Percentiles rank a stretch among this genome's conserved stretches.
phyloP scores from a whole-genome alignment of 30 jellyfish, hydroid and myxozoan species.

The Calvadosia cruxmelitensis region DNA sequence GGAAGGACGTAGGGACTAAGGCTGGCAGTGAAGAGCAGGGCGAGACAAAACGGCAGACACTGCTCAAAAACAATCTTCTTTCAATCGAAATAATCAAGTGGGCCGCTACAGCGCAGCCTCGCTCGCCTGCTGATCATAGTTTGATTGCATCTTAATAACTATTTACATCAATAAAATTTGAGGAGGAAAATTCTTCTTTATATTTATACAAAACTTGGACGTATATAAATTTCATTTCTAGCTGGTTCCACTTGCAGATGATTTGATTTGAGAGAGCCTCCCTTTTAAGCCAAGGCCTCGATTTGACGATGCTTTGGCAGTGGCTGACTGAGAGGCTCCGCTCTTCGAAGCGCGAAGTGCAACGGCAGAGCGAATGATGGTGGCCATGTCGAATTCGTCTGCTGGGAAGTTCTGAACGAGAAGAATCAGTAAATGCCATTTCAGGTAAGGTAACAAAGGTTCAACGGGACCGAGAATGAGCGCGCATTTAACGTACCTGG shows the following conservation, averaged over 20 bases:
- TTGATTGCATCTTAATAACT: no score
- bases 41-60: no score
- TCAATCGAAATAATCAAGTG: no score
- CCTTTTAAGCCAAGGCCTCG: not conserved
- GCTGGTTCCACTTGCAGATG: not conserved
- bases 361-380: constrained; percentile 59
- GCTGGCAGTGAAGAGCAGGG: no score
- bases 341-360: constrained; percentile 16
- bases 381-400: constrained; percentile 75
- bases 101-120: no score
- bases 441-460: not conserved
- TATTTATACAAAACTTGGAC: no score
- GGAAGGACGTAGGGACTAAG: no score
- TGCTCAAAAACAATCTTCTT: no score
- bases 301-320: not conserved
- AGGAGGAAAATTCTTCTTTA: no score
- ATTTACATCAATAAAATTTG: no score
- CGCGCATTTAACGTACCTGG: constrained; percentile 39
- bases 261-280: not conserved
- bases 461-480: not conserved
- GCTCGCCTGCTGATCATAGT: no score
- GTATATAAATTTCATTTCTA: no score
- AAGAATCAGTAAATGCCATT: not conserved
- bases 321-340: not conserved
- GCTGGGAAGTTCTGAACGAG: constrained; percentile 69